Evolutionary conservation across 1,140 invertebrate genomes (phyloP).

Genomic region (Ceratina calcarata): DNA sequence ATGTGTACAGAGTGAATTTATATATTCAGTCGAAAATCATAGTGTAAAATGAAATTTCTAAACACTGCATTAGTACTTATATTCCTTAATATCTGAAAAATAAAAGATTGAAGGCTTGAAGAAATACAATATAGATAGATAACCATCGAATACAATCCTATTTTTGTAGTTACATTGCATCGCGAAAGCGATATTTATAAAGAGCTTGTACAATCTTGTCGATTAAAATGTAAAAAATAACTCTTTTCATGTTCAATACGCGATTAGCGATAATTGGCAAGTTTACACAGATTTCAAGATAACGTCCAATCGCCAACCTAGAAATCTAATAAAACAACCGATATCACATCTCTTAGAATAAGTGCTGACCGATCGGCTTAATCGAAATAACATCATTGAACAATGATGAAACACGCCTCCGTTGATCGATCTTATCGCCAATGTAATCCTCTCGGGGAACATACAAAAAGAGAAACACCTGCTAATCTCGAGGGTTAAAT

Average conservation of each 20-base stretch:
- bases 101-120: no score
- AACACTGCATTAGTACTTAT: no score
- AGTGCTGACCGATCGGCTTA: constrained; percentile 45
- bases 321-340: constrained; percentile 27
- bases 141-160: no score
- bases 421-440: constrained; percentile 5
- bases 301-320: constrained; percentile 9
- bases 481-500: neutral
- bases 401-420: constrained; percentile 36
- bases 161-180: no score
- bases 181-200: neutral
- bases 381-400: constrained; percentile 21
- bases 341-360: constrained; percentile 27
- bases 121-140: no score
- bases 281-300: neutral
- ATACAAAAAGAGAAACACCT: neutral
- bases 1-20: no score
- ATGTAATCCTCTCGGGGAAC: neutral
- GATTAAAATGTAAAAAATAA: neutral
- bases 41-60: no score
- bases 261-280: neutral
- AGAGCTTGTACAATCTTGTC: constrained; percentile 8
- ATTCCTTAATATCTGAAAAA: no score
- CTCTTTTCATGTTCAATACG: neutral
- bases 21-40: no score